phyloP scores from a whole-genome alignment of 2,113 vertebrate species.

The Microcebus murinus region DNA sequence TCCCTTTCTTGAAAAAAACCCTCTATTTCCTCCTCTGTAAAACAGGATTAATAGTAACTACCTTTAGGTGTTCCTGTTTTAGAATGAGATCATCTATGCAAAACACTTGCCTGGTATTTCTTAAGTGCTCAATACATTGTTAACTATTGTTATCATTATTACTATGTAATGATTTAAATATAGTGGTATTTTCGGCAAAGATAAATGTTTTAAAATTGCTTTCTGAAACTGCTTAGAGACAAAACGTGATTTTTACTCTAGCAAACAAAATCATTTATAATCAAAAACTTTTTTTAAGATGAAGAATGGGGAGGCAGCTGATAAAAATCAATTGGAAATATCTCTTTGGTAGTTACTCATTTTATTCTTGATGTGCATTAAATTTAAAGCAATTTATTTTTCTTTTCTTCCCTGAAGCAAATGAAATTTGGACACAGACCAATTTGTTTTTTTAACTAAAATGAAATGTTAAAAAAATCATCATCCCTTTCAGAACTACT shows the following conservation, averaged over 20 bases:
- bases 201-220: background rate
- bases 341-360: background rate
- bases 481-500: background rate
- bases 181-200: background rate
- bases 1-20: background rate
- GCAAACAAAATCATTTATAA: conserved; percentile 40
- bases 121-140: background rate
- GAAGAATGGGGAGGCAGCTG: background rate
- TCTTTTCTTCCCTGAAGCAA: conserved; percentile 33
- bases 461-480: background rate
- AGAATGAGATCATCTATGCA: background rate
- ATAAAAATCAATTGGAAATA: conserved; percentile 37
- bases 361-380: conserved; percentile 36
- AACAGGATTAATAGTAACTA: background rate
- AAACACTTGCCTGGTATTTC: background rate
- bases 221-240: background rate
- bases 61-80: background rate
- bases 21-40: background rate
- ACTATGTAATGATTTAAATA: background rate
- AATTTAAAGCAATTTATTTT: conserved; percentile 41
- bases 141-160: background rate
- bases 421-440: conserved; percentile 34
- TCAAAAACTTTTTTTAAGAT: background rate
- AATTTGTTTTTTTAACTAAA: background rate
- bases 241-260: background rate